Percentiles rank a stretch among this genome's conserved stretches.
Evolutionary conservation across 64 coral and sea anemone species (phyloP).

Genomic region (Actinia tenebrosa): DNA sequence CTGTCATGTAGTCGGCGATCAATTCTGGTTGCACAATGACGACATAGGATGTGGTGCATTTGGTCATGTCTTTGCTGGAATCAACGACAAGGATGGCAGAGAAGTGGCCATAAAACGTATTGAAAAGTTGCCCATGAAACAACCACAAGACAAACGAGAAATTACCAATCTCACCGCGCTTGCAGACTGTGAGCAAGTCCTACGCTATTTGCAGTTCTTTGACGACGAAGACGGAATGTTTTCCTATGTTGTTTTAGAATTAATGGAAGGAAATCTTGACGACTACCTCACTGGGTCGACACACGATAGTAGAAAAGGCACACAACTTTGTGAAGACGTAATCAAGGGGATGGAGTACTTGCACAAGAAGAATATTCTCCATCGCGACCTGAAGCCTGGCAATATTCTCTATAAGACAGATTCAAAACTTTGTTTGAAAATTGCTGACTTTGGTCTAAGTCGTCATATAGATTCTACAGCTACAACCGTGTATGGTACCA

Average conservation of each 20-base stretch:
- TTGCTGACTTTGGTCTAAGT: too few relatives aligned
- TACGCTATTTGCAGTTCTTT: too few relatives aligned
- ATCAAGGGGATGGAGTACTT: constrained; percentile 16
- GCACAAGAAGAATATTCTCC: constrained; percentile 33
- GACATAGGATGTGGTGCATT: constrained; percentile 34
- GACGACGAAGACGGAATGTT: too few relatives aligned
- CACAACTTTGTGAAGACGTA: constrained; percentile 8
- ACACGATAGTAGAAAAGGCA: not conserved
- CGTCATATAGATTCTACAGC: too few relatives aligned
- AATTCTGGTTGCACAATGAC: not conserved
- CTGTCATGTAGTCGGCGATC: not conserved
- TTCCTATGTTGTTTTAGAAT: too few relatives aligned
- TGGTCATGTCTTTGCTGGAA: constrained; percentile 35
- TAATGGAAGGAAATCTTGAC: not conserved
- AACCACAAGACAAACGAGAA: constrained; percentile 31
- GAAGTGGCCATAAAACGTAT: constrained; percentile 44
- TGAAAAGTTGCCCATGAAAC: not conserved
- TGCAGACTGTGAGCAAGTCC: too few relatives aligned
- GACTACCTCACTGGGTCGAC: not conserved
- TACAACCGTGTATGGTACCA: too few relatives aligned
- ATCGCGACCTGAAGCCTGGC: not conserved
- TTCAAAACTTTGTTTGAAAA: too few relatives aligned
- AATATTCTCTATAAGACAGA: too few relatives aligned
- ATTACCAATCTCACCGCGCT: not conserved
- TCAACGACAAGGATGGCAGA: constrained; percentile 32